Base-by-base conservation (phyloP, 2,113 vertebrate species). In the Chloebia gouldiae region DNA sequence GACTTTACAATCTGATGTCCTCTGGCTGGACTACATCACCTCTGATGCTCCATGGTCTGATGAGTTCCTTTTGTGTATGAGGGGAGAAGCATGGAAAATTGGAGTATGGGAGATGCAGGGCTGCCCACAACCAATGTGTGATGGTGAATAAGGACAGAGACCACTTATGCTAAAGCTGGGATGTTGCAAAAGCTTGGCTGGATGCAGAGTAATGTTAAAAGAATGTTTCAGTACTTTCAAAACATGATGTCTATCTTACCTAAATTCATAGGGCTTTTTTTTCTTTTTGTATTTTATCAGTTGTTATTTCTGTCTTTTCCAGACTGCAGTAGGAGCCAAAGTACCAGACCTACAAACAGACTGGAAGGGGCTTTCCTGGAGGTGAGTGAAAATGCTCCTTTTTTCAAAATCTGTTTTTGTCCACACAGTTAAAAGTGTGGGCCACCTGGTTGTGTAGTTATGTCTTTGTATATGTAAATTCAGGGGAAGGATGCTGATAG, bases 351-450 rank as follows among this genome's bases (percentile, higher is more conserved):
- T 97, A 3, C 15, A 16, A 24, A 97, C 78, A 4, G 97, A 98
- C 69, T 98, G 98, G 97, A 98, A 96, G 86, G 99, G 99, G 9
- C 97, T 99, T 37, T 98, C 99, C 13, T 99, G 99, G 99, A 99
- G 99, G 99, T 99, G 83, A 98, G 56, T 99, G 82, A 98, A 81
- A 79, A 70, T 31, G 11, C 30, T 86, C 0, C 54, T 84, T 84
- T 89, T 42, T 6, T 47, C 4, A 39, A 42, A 42, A 42, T 66
- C 40, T 66, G 2, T 11, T 70, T 82, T 50, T 61, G 13, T 39
- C 7, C 16, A 11, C 3, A 12, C 7, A 57, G 18, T 49, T 85
- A 49, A 23, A 87, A 33, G 8, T 15, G 13, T 50, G 35, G 15
- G 47, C 81, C 54, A 83, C 14, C 14, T 63, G 47, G 5, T n/a